A percentile compares a stretch with the other conserved stretches of the same genome.
These are phyloP conservation scores for Nesogale talazaci DNA, from an alignment of 2,113 vertebrate species.

Conservation along the genomic window DNA sequence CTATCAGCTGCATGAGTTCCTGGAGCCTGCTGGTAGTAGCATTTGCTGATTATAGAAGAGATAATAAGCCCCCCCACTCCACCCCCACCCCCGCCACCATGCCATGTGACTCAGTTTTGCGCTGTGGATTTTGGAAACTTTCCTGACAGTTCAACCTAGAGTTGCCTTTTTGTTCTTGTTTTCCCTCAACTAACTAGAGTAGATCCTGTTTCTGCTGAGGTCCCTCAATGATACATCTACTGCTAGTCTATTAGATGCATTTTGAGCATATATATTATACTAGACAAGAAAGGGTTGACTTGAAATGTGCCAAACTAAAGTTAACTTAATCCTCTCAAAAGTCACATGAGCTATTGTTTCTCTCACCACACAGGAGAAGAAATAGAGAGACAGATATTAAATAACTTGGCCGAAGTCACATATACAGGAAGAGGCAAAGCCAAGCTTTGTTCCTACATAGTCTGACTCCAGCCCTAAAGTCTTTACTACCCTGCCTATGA, in stretches of 20 bases:
- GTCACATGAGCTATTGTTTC: background rate
- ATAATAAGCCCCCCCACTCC: too few species aligned
- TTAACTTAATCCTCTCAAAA: background rate
- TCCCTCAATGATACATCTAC: too few species aligned
- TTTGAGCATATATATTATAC: background rate
- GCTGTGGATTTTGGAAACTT: background rate
- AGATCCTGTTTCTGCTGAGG: background rate
- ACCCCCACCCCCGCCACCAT: background rate
- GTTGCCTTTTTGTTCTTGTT: background rate
- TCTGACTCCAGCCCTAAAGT: background rate
- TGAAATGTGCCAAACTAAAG: fast-evolving
- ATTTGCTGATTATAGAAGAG: background rate
- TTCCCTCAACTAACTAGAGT: too few species aligned
- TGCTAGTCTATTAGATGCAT: background rate
- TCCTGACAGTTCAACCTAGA: background rate
- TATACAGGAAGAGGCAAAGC: background rate
- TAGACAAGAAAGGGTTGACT: background rate
- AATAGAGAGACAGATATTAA: background rate
- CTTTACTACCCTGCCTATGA: background rate
- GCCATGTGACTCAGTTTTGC: background rate
- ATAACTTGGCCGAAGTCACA: background rate
- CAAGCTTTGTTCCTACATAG: background rate
- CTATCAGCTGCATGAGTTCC: background rate
- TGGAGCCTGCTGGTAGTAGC: background rate
- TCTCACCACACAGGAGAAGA: background rate